These are phyloP conservation scores for Coreoperca whiteheadi DNA, from an alignment of 2,113 vertebrate species.

Conservation along the genomic window DNA sequence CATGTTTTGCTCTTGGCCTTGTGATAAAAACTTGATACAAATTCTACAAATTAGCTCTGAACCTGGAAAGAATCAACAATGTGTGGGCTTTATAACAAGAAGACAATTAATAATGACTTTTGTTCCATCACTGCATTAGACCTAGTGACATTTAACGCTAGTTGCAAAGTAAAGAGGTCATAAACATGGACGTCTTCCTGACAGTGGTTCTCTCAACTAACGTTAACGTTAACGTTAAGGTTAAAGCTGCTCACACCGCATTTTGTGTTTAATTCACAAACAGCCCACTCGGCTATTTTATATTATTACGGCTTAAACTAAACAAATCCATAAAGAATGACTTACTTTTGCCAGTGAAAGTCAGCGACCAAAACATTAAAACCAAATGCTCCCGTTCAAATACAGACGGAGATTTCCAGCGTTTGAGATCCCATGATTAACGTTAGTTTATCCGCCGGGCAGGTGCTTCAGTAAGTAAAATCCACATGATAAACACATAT, in stretches of 20 bases:
- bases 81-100: neutral
- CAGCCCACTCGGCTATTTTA: neutral
- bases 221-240: too few species aligned
- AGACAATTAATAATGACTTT: neutral
- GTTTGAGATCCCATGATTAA: conserved; percentile 22
- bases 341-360: conserved; percentile 52
- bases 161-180: neutral
- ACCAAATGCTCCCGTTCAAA: conserved; percentile 18
- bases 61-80: neutral
- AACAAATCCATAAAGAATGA: neutral
- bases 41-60: neutral
- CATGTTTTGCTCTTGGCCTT: conserved; percentile 43
- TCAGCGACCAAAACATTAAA: neutral
- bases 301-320: neutral
- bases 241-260: too few species aligned
- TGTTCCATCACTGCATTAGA: neutral
- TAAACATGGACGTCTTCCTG: neutral
- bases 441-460: conserved; percentile 16
- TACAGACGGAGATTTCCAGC: conserved; percentile 19
- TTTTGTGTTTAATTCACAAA: neutral
- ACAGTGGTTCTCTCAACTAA: too few species aligned
- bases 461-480: conserved; percentile 24
- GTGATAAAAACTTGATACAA: neutral
- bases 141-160: neutral
- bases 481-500: neutral